Conservation (phyloP, 64 coral and sea anemone genomes). For the Acropora yongei region DNA sequence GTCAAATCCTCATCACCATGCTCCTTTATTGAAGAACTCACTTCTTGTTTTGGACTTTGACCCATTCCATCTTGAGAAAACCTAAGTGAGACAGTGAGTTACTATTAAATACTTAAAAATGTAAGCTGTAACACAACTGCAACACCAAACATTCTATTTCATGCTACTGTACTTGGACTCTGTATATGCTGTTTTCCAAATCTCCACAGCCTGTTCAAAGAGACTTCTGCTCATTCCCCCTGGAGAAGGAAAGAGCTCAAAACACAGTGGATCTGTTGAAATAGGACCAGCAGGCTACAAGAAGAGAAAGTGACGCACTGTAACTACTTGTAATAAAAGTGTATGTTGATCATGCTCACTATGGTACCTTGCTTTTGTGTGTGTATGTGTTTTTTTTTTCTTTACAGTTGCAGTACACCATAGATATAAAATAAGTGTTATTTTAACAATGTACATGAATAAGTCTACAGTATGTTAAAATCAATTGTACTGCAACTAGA, state of each 20-base stretch:
- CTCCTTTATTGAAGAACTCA: not conserved
- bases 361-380: too few relatives aligned
- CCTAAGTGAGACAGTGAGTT: not conserved
- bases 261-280: slow-evolving; percentile 76
- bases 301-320: too few relatives aligned
- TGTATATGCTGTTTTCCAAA: slow-evolving; percentile 45
- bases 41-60: not conserved
- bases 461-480: not conserved
- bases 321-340: too few relatives aligned
- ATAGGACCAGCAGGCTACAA: slow-evolving; percentile 29
- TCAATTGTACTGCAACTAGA: too few relatives aligned
- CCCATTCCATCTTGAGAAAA: not conserved
- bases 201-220: slow-evolving; percentile 58
- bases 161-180: not conserved
- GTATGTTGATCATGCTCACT: too few relatives aligned
- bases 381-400: too few relatives aligned
- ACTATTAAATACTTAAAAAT: too few relatives aligned
- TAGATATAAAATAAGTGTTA: too few relatives aligned
- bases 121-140: too few relatives aligned
- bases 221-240: slow-evolving; percentile 46
- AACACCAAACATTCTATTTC: not conserved
- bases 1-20: slow-evolving; percentile 8
- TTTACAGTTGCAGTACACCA: too few relatives aligned
- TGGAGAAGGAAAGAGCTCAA: slow-evolving; percentile 35
- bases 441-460: too few relatives aligned